Evolutionary conservation across 1,140 invertebrate species (phyloP), one percentile per base, ranked within the genome.

Genomic region (Pararge aegeria): DNA sequence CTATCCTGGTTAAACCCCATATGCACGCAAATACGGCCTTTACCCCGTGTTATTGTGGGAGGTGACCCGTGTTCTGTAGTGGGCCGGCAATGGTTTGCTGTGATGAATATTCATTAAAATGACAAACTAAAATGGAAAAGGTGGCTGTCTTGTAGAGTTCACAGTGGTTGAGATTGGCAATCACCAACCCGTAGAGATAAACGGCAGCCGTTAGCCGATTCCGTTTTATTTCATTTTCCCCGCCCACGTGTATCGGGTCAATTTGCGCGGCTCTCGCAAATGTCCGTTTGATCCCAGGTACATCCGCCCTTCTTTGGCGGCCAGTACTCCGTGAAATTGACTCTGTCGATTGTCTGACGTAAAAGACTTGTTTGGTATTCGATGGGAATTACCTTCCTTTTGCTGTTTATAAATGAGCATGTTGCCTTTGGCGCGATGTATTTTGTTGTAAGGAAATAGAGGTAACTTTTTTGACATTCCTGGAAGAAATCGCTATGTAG

Each of bases 301-400:
- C 52, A 50, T 72, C 63, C 71, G 66, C 60, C 52, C 60, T 70
- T 69, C 73, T 75, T 80, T 79, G 65, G 64, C 18, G 53, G 29
- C 40, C 74, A 61, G 59, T 30, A 53, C 46, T 71, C 58, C 77
- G 77, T 80, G 72, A 80, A 80, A 80, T 80, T 80, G 74, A 75
- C 55, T 77, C 68, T 56, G 55, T 61, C 74, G 74, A 80, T 73
- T 80, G 77, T 80, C 72, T 70, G 66, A 75, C 68, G 61, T 78
- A 67, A 70, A 76, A 75, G 61, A 75, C 72, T 68, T 77, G 74
- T 76, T 78, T 75, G 73, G 37, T 38, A 38, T 29, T 58, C 65
- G 59, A 61, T 59, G 38, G 63, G 65, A 66, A 73, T 75, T 72
- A 66, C 62, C 61, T 69, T 49, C 55, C 40, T 52, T 34, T 34